Evolutionary conservation across 2,113 vertebrate genomes (phyloP).

Genomic region (Zosterops lateralis): DNA sequence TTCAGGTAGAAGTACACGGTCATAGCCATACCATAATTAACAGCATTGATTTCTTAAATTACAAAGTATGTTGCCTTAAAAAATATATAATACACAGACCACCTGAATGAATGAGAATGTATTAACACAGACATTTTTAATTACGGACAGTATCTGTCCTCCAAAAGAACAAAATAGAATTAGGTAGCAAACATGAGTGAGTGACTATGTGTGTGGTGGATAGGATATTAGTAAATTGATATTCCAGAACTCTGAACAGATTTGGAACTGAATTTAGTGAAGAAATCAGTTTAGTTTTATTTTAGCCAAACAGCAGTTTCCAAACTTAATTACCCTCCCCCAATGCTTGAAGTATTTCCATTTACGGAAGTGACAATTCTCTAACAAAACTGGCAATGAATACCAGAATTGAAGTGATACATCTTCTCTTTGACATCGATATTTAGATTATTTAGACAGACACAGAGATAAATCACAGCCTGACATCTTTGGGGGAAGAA

Average conservation of each 20-base stretch:
- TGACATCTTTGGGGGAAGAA: neutral
- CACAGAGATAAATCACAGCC: neutral
- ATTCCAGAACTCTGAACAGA: neutral
- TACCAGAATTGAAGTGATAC: neutral
- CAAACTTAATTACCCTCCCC: neutral
- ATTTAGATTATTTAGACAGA: neutral
- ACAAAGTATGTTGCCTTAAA: neutral
- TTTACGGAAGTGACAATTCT: neutral
- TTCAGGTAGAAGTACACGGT: neutral
- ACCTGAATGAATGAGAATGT: neutral
- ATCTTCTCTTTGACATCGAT: neutral
- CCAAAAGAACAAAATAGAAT: neutral
- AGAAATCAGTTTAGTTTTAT: neutral
- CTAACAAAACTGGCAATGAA: neutral
- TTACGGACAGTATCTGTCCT: neutral
- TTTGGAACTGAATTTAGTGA: neutral
- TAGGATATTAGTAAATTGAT: neutral
- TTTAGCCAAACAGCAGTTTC: neutral
- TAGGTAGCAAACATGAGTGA: neutral
- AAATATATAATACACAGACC: neutral
- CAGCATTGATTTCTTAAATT: neutral
- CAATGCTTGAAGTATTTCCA: neutral
- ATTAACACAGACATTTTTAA: neutral
- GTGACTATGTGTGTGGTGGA: neutral
- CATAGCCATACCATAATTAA: neutral